phyloP scores from a whole-genome alignment of 2,797 vertebrate genomes.

The Oceanodroma leucorhoa region DNA sequence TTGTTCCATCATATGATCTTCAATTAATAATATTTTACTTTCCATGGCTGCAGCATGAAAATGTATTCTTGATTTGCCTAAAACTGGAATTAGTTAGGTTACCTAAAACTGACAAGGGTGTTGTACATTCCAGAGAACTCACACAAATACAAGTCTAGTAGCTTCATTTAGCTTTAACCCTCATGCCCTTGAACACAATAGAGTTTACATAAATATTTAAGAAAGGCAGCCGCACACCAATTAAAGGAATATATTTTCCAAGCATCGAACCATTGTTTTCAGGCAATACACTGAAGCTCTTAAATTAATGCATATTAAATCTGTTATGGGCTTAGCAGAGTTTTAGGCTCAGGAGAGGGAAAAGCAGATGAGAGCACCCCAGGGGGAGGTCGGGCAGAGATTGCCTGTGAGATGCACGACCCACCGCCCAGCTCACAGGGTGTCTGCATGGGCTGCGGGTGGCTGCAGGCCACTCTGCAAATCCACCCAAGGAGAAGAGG shows the following conservation, averaged over 20 bases:
- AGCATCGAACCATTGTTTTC: constrained; percentile 46
- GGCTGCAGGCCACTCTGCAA: neutral
- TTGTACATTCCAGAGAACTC: neutral
- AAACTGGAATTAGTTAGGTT: neutral
- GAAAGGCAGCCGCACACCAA: neutral
- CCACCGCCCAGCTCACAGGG: neutral
- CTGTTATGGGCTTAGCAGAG: constrained; percentile 12
- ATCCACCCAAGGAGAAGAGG: rapidly evolving
- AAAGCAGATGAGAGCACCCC: constrained; percentile 23
- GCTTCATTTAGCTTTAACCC: neutral
- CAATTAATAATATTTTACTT: neutral
- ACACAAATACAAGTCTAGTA: neutral
- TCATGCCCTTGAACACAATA: neutral
- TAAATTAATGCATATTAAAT: constrained; percentile 45
- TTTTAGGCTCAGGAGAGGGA: constrained; percentile 13
- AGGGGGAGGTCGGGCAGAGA: neutral
- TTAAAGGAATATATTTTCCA: constrained; percentile 47
- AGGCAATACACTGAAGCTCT: neutral
- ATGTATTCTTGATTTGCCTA: neutral
- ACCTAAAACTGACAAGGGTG: neutral
- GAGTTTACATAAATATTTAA: constrained; percentile 50
- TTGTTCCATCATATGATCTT: neutral
- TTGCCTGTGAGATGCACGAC: neutral
- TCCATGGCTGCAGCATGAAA: neutral
- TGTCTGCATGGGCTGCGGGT: neutral